Evolutionary conservation across 2,888 invertebrate species (phyloP).

Genomic region (Noctua fimbriata): DNA sequence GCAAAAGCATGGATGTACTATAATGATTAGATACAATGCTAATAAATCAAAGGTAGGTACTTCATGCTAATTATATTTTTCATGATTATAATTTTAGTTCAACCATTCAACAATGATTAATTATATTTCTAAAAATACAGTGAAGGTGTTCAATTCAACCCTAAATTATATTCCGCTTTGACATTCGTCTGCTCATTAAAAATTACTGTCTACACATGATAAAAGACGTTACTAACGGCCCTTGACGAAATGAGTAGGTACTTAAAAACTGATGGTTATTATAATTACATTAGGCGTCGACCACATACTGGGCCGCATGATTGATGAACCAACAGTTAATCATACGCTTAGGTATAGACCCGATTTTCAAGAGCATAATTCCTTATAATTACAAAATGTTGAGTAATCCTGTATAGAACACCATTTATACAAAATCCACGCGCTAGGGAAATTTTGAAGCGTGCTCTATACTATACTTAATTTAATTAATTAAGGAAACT

Average conservation of each 20-base stretch:
- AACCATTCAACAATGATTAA: background rate
- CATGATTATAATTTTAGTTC: background rate
- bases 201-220: conserved; percentile 44
- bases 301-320: conserved; percentile 48
- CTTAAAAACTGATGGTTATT: conserved; percentile 60
- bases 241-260: conserved; percentile 44
- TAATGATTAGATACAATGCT: background rate
- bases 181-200: background rate
- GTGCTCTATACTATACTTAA: conserved; percentile 59
- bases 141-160: background rate
- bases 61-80: background rate
- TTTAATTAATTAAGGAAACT: conserved; percentile 71
- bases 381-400: conserved; percentile 24
- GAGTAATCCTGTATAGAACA: background rate
- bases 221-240: conserved; percentile 31
- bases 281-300: conserved; percentile 59
- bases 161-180: conserved; percentile 5
- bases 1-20: background rate
- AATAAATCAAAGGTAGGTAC: background rate
- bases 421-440: conserved; percentile 56
- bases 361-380: conserved; percentile 32
- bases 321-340: conserved; percentile 57
- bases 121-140: conserved; percentile 1
- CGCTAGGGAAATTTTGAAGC: conserved; percentile 66
- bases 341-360: conserved; percentile 28